Percentiles rank a stretch among this genome's conserved stretches.
These are phyloP conservation scores for Boloria selene DNA, from an alignment of 2,888 invertebrate species.

Conservation along the genomic window DNA sequence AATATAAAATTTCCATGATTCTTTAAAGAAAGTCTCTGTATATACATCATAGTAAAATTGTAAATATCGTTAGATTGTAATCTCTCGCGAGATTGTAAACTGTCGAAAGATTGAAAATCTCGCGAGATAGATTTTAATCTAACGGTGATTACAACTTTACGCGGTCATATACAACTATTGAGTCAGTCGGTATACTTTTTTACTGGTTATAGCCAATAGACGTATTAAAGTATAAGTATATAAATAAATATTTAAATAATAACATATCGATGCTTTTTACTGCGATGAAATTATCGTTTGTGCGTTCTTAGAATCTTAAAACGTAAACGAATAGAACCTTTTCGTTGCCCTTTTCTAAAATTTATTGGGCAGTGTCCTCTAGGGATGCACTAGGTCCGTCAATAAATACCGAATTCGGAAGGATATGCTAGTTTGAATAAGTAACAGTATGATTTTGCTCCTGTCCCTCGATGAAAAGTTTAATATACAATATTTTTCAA, in stretches of 20 bases:
- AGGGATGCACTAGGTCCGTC: constrained; percentile 21
- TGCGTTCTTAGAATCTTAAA: constrained; percentile 26
- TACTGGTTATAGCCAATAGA: too few relatives aligned
- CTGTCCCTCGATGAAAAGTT: constrained; percentile 12
- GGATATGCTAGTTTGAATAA: constrained; percentile 27
- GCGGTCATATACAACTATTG: too few relatives aligned
- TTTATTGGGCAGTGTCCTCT: constrained; percentile 48
- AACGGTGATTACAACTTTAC: too few relatives aligned
- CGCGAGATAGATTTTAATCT: too few relatives aligned
- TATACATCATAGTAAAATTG: too few relatives aligned
- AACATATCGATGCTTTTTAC: background rate
- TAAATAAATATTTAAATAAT: background rate
- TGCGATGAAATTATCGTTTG: background rate
- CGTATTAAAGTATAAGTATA: too few relatives aligned
- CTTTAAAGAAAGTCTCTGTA: too few relatives aligned
- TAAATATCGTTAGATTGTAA: too few relatives aligned
- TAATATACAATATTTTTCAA: constrained; percentile 2
- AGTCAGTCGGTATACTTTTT: too few relatives aligned
- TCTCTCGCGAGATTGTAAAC: too few relatives aligned
- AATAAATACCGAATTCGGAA: constrained; percentile 35
- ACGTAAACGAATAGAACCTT: constrained; percentile 48
- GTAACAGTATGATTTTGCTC: constrained; percentile 19
- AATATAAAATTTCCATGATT: too few relatives aligned
- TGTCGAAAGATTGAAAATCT: too few relatives aligned
- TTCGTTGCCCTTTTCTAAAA: constrained; percentile 50